Percentiles rank a stretch among this genome's conserved stretches.
phyloP scores from a whole-genome alignment of 1,140 invertebrate species.

The Orussus abietinus region DNA sequence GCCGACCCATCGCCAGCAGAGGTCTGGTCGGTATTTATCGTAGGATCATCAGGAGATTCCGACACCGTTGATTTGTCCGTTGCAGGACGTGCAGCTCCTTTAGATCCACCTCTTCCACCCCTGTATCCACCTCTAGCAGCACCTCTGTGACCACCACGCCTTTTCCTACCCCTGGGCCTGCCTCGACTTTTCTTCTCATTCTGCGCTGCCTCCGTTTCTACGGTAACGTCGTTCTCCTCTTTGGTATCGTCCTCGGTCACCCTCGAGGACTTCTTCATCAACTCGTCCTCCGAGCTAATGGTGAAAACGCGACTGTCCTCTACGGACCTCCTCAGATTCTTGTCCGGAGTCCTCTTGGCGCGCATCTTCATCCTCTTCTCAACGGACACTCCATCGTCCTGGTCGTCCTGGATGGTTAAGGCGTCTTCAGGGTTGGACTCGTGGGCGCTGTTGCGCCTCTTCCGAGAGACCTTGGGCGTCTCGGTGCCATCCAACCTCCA shows the following conservation, averaged over 20 bases:
- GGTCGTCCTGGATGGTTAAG: slow-evolving; percentile 9
- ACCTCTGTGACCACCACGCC: slow-evolving; percentile 20
- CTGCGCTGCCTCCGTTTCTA: slow-evolving; percentile 20
- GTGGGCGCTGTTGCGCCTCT: slow-evolving; percentile 39
- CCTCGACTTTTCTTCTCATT: slow-evolving; percentile 31
- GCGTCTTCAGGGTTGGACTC: slow-evolving; percentile 40
- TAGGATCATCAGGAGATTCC: slow-evolving; percentile 1
- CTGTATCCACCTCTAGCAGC: too few relatives aligned
- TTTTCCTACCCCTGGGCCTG: slow-evolving; percentile 39
- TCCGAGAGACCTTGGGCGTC: slow-evolving; percentile 31
- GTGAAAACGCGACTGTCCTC: slow-evolving; percentile 52
- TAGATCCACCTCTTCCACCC: too few relatives aligned
- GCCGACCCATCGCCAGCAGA: background rate
- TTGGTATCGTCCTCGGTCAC: slow-evolving; percentile 16
- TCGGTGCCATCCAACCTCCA: slow-evolving; percentile 41
- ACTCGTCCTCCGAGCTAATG: slow-evolving; percentile 44
- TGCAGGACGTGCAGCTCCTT: too few relatives aligned
- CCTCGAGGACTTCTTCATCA: slow-evolving; percentile 9
- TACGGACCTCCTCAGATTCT: slow-evolving; percentile 55
- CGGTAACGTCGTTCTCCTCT: slow-evolving; percentile 19
- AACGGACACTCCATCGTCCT: slow-evolving; percentile 39
- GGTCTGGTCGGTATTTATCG: too few relatives aligned
- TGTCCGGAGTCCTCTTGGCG: slow-evolving; percentile 52
- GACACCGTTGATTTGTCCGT: too few relatives aligned
- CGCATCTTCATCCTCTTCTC: slow-evolving; percentile 57